Base-by-base conservation (phyloP, 1,140 invertebrate species). In the Cephus cinctus region DNA sequence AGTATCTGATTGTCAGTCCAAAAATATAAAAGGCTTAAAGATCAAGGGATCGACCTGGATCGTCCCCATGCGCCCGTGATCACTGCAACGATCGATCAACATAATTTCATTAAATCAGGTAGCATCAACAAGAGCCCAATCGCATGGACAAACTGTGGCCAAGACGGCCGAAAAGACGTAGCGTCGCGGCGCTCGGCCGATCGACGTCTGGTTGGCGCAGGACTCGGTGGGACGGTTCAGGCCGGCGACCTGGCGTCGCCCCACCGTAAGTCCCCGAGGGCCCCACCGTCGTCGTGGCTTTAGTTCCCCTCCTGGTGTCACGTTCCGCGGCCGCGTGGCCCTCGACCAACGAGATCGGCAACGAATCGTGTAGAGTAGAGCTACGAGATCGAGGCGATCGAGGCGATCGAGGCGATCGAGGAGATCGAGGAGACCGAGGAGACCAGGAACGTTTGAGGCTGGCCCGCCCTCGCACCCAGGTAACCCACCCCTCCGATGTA, bases 391-490 rank as follows among this genome's bases (percentile, higher is more conserved):
- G 25, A 6, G 25, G 25, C 25, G 25, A 27, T n/a, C 25, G 25
- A 6, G 25, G 6, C 6, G 25, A 6, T n/a, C 25, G 25, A 6
- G 25, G 25, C 6, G 25, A n/a, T 27, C 6, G 25, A 6, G 25
- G 25, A 6, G 25, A 27, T n/a, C 25, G 25, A 6, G 25, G 6
- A n/a, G 25, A 6, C 25, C 25, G 25, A 6, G 25, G n/a, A n/a
- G 25, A n/a, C 25, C 25, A 27, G 48, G 50, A n/a, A n/a, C n/a
- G n/a, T n/a, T n/a, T n/a, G n/a, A n/a, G n/a, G n/a, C n/a, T n/a
- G n/a, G 55, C 53, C 59, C 55, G 61, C 63, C 63, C 45, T 62
- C 51, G 52, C 57, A 53, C 40, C 52, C 56, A 52, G 25, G 25
- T 49, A 45, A 16, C 25, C 44, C 45, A 40, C 45, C 45, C 9